phyloP scores from a whole-genome alignment of 2,888 invertebrate genomes.

The Morpho deidamia region DNA sequence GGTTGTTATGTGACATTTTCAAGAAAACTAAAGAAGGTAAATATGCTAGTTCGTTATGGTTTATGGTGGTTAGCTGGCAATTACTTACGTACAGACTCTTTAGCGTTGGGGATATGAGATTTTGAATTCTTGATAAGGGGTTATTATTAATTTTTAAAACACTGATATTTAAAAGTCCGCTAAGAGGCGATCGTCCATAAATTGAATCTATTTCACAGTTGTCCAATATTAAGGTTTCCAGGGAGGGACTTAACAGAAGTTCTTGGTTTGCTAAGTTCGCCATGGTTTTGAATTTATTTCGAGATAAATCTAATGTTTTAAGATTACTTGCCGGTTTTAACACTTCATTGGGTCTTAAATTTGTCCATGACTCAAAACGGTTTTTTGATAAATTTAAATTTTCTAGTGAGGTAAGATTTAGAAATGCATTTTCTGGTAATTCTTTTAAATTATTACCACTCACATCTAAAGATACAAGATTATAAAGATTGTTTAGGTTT shows the following conservation, averaged over 20 bases:
- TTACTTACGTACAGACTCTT: constrained; percentile 77
- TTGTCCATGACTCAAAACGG: constrained; percentile 76
- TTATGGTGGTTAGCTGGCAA: constrained; percentile 73
- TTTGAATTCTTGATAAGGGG: constrained; percentile 61
- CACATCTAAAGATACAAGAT: constrained; percentile 49
- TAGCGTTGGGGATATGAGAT: constrained; percentile 69
- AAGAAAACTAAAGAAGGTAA: constrained; percentile 80
- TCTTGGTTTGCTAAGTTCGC: constrained; percentile 66
- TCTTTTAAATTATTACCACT: constrained; percentile 73
- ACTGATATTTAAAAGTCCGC: constrained; percentile 71
- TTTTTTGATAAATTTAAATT: constrained; percentile 81
- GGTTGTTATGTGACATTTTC: constrained; percentile 80
- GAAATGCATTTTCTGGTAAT: constrained; percentile 64
- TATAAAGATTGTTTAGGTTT: constrained; percentile 43
- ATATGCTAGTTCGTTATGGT: constrained; percentile 72
- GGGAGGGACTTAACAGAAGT: constrained; percentile 75
- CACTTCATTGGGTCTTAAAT: constrained; percentile 74
- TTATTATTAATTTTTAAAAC: constrained; percentile 76
- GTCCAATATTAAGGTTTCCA: constrained; percentile 79
- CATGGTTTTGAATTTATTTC: constrained; percentile 78
- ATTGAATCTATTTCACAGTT: constrained; percentile 79
- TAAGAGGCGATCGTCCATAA: constrained; percentile 67
- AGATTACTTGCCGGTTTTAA: constrained; percentile 70
- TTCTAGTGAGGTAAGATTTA: constrained; percentile 76
- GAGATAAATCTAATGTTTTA: constrained; percentile 79